phyloP scores from a whole-genome alignment of 2,888 invertebrate genomes.

The Allacma fusca region DNA sequence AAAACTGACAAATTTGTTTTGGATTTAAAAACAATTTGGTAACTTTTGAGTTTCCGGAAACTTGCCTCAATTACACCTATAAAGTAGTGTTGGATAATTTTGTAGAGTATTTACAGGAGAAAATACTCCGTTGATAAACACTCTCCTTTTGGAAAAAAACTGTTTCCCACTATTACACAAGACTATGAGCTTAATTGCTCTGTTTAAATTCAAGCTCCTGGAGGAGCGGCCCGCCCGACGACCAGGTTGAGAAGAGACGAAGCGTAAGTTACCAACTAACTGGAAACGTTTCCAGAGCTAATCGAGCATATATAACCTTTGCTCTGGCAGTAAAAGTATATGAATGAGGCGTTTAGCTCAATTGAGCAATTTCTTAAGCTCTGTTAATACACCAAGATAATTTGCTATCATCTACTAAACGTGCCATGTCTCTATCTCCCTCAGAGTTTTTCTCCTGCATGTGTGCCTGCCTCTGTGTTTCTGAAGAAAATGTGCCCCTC shows the following conservation, averaged over 20 bases:
- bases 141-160: no score
- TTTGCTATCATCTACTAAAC: constrained; percentile 21
- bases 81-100: no score
- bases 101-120: no score
- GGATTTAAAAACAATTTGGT: no score
- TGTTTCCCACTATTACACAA: no score
- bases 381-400: constrained; percentile 27
- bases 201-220: no score
- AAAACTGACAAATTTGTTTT: no score
- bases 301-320: constrained; percentile 1
- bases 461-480: background rate
- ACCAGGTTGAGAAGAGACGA: background rate
- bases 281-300: background rate
- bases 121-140: no score
- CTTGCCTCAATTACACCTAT: no score
- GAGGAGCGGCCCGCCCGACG: no score
- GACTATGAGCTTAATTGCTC: no score
- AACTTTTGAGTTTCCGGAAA: no score
- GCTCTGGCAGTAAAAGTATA: background rate
- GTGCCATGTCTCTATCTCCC: background rate
- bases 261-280: background rate
- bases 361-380: constrained; percentile 38
- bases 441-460: background rate
- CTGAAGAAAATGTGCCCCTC: constrained; percentile 9
- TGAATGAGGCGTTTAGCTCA: constrained; percentile 23